Percentiles rank a stretch among this genome's conserved stretches.
Conservation (phyloP, 2,888 invertebrate genomes). For the Mechanitis messenoides region DNA sequence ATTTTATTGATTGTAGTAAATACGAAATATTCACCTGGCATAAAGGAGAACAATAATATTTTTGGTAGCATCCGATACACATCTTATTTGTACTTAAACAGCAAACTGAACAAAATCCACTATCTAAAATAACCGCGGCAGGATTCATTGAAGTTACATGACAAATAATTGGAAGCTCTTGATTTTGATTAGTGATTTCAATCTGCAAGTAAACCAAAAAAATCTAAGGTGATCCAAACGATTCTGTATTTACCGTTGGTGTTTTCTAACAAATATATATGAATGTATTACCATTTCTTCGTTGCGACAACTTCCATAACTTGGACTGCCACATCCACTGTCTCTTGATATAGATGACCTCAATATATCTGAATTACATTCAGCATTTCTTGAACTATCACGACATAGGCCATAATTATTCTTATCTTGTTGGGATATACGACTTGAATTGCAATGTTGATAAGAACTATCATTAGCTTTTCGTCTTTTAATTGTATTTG, state of each 20-base stretch:
- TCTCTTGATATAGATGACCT: conserved; percentile 35
- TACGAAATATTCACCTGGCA: conserved; percentile 43
- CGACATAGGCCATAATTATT: too few relatives aligned
- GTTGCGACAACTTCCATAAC: conserved; percentile 20
- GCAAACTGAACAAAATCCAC: conserved; percentile 40
- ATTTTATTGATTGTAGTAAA: neutral
- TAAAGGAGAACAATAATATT: conserved; percentile 41
- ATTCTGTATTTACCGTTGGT: neutral
- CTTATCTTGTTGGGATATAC: too few relatives aligned
- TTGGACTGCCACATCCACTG: conserved; percentile 42
- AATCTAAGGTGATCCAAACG: too few relatives aligned
- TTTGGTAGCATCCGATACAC: conserved; percentile 37
- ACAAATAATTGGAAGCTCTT: conserved; percentile 33
- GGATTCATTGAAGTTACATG: conserved; percentile 23
- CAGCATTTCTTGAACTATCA: neutral
- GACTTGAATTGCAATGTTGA: too few relatives aligned
- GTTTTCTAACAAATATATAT: neutral
- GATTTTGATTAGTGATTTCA: neutral
- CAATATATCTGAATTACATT: neutral
- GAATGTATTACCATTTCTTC: conserved; percentile 22
- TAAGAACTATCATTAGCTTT: too few relatives aligned
- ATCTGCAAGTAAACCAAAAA: neutral
- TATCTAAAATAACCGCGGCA: conserved; percentile 17
- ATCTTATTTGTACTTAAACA: conserved; percentile 31
- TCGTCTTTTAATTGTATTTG: conserved; percentile 28